Conservation (phyloP, 2,113 vertebrate genomes). For the Lasiurus borealis region DNA sequence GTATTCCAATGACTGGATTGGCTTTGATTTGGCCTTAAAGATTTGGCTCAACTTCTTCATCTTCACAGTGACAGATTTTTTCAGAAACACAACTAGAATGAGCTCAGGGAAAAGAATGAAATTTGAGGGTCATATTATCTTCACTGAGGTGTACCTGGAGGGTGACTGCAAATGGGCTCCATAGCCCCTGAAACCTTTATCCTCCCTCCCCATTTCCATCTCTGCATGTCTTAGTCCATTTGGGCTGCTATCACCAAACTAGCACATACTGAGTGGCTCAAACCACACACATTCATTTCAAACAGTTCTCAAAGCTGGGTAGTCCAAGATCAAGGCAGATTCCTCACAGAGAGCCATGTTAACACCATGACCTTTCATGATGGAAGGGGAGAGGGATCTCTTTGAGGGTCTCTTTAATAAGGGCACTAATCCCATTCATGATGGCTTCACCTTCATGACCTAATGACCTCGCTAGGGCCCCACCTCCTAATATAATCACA, state of each 20-base stretch:
- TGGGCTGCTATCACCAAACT: neutral
- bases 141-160: neutral
- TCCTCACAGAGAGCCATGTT: neutral
- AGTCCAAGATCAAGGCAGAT: neutral
- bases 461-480: neutral
- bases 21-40: constrained; percentile 53
- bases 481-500: neutral
- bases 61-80: neutral
- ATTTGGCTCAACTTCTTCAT: neutral
- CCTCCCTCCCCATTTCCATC: neutral
- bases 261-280: neutral
- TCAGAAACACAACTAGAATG: constrained; percentile 25
- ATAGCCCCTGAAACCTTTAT: neutral
- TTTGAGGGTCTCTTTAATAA: neutral
- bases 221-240: neutral
- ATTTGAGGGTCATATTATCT: neutral
- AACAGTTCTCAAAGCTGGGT: neutral
- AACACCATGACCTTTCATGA: neutral
- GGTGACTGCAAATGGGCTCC: neutral
- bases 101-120: neutral
- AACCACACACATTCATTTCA: neutral
- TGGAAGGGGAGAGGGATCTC: neutral
- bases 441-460: neutral
- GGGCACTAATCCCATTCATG: neutral
- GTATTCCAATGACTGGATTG: neutral